phyloP scores from a whole-genome alignment of 2,797 vertebrate genomes.

The Vultur gryphus region DNA sequence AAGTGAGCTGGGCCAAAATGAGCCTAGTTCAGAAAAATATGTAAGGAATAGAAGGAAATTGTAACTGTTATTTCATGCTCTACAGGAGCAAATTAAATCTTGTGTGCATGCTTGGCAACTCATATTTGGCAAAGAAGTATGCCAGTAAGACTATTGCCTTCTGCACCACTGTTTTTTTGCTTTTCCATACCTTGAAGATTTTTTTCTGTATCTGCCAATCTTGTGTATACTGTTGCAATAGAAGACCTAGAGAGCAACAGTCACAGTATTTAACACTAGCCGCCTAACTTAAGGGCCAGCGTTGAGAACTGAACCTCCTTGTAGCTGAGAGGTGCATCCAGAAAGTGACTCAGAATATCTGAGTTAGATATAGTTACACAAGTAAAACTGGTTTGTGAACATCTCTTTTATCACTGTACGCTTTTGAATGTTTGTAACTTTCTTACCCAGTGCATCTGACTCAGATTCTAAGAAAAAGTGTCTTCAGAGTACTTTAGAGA shows the following conservation, averaged over 20 bases:
- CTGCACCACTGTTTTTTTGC: not conserved
- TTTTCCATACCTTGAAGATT: not conserved
- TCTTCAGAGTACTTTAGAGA: not conserved
- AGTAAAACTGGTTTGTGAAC: not conserved
- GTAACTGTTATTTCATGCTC: not conserved
- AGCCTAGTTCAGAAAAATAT: not conserved
- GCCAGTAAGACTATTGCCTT: not conserved
- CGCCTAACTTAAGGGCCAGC: not conserved
- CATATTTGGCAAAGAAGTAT: not conserved
- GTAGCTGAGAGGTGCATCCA: not conserved
- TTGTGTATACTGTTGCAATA: not conserved
- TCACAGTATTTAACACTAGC: accelerated
- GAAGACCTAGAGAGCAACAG: not conserved
- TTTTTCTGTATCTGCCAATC: not conserved
- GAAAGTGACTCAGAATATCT: not conserved
- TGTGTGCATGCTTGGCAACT: not conserved
- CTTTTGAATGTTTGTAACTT: not conserved
- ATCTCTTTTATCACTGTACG: not conserved
- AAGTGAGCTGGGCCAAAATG: not conserved
- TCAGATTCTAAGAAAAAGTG: not conserved
- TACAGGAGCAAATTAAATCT: not conserved
- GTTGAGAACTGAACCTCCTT: not conserved
- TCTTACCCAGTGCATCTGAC: not conserved
- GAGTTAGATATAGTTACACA: not conserved
- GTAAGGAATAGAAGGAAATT: not conserved